These are phyloP conservation scores for Dromius quadrimaculatus DNA, from an alignment of 2,888 invertebrate species.

Conservation along the genomic window DNA sequence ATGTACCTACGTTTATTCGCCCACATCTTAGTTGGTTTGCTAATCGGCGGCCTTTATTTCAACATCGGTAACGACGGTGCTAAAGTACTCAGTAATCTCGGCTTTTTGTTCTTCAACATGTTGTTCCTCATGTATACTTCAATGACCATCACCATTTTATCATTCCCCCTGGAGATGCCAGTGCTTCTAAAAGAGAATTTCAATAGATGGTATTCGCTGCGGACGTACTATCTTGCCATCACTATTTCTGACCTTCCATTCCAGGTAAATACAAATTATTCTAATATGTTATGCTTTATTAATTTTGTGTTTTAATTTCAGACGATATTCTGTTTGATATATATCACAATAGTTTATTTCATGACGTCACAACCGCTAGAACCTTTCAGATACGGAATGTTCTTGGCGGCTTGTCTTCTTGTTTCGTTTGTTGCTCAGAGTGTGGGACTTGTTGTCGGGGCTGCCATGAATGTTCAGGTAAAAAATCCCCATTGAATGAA, in stretches of 20 bases:
- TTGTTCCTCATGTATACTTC: slow-evolving; percentile 99
- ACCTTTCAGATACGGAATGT: slow-evolving; percentile 86
- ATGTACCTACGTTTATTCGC: slow-evolving; percentile 95
- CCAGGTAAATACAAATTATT: slow-evolving; percentile 75
- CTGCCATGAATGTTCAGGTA: slow-evolving; percentile 92
- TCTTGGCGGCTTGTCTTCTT: slow-evolving; percentile 86
- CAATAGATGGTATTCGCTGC: slow-evolving; percentile 96
- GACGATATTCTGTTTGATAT: slow-evolving; percentile 93
- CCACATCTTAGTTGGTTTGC: slow-evolving; percentile 91
- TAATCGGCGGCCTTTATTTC: slow-evolving; percentile 95
- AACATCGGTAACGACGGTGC: slow-evolving; percentile 96
- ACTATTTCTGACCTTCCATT: slow-evolving; percentile 98
- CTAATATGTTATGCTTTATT: slow-evolving; percentile 8
- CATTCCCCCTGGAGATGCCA: slow-evolving; percentile 96
- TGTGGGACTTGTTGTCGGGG: slow-evolving; percentile 94
- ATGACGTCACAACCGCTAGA: slow-evolving; percentile 94
- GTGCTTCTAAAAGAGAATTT: slow-evolving; percentile 95
- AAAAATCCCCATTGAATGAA: slow-evolving; percentile 45
- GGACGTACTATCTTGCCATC: slow-evolving; percentile 95
- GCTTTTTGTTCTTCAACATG: slow-evolving; percentile 98
- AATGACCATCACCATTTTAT: slow-evolving; percentile 98
- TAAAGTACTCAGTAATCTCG: slow-evolving; percentile 95
- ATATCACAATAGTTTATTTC: slow-evolving; percentile 93
- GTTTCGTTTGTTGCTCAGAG: slow-evolving; percentile 97
- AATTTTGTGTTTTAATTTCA: slow-evolving; percentile 63